Conservation (phyloP, 1,140 invertebrate genomes). For the Tetraneura akinire region DNA sequence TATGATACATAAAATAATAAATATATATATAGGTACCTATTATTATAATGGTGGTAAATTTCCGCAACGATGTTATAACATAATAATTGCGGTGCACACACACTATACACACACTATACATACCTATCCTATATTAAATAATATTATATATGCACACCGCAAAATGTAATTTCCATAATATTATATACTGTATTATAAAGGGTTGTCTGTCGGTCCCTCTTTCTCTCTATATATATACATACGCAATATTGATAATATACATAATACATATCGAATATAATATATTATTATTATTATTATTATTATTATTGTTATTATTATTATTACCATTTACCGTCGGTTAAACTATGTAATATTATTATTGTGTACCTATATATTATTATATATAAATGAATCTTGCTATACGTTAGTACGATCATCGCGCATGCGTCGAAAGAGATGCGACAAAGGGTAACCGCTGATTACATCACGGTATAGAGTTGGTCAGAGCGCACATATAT, state of each 20-base stretch:
- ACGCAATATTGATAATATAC: background rate
- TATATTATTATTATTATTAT: background rate
- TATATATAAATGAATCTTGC: no score
- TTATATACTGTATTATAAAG: background rate
- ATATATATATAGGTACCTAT: no score
- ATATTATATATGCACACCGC: background rate
- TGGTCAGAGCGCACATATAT: no score
- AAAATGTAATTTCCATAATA: slow-evolving; percentile 32
- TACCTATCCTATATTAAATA: background rate
- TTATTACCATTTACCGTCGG: no score
- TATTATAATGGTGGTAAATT: background rate
- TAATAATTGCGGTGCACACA: background rate
- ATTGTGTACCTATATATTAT: no score
- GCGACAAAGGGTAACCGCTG: no score
- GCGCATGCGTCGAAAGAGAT: no score
- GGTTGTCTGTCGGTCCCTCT: background rate
- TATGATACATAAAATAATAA: no score
- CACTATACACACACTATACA: background rate
- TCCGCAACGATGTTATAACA: background rate
- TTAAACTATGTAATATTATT: no score
- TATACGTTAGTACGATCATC: no score
- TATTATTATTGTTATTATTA: background rate
- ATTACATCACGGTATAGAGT: no score
- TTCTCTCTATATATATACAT: background rate
- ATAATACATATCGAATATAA: no score